Evolutionary conservation across 2,113 vertebrate genomes (phyloP), one percentile per base, ranked within the genome.

Genomic region (Hippopotamus amphibius): DNA sequence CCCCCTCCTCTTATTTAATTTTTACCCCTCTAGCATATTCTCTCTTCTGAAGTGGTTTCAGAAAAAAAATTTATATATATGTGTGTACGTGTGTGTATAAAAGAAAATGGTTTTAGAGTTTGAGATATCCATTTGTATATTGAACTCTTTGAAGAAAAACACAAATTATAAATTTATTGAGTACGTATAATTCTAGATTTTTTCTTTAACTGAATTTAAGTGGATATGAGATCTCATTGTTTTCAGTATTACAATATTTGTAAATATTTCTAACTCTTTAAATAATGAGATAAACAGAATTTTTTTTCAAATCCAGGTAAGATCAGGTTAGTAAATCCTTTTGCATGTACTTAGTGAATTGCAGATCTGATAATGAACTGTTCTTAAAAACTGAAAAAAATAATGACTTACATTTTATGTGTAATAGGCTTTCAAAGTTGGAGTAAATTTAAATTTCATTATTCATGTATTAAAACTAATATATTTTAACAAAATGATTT

Each of bases 211-310:
- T 68, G 22, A 76, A 76, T 66, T 88, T 93, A 76, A 85, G 11
- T 82, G n/a, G 37, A 43, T 79, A 21, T 48, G 41, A 93, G 21
- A 63, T 68, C 24, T 80, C 33, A 92, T 69, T 97, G 21, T 97
- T 41, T 83, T 86, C 76, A 89, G 61, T 92, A 90, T 68, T 79
- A 14, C 28, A 79, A 33, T 93, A 15, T 97, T 91, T 93, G 5
- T 97, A 41, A 94, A 28, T 97, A 41, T 91, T 91, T 93, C 16
- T 90, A 76, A 92, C 46, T 91, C 94, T 95, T 80, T 82, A 95
- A 91, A 86, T 95, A 80, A 86, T 95, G 59, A 85, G 22, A 90
- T 92, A 19, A 1, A 6, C 63, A 79, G 37, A 88, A 11, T 48
- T 81, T 88, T 80, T 48, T 85, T 86, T 61, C 10, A 90, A 57